Evolutionary conservation across 2,797 vertebrate genomes (phyloP).

Genomic region (Anniella stebbinsi): DNA sequence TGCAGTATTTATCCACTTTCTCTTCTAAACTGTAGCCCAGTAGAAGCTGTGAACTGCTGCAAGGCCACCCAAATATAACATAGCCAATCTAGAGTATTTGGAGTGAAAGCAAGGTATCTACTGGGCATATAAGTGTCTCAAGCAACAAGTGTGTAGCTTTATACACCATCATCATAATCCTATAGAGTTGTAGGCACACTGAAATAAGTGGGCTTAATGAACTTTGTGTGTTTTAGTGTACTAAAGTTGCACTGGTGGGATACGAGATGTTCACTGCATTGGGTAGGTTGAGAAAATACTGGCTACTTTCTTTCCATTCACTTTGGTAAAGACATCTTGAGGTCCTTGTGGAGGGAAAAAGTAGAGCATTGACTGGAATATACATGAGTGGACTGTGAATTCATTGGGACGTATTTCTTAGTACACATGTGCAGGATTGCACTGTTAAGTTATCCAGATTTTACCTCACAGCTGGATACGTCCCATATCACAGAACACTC

Average conservation of each 20-base stretch:
- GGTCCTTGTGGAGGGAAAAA: not conserved
- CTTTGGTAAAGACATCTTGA: not conserved
- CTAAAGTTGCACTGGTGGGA: not conserved
- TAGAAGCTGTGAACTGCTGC: not conserved
- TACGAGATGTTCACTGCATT: not conserved
- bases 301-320: not conserved
- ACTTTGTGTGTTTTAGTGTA: no score
- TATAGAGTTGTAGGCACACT: not conserved
- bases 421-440: not conserved
- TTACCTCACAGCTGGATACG: not conserved
- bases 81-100: not conserved
- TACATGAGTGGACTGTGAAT: not conserved
- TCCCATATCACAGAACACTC: not conserved
- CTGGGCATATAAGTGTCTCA: not conserved
- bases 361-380: not conserved
- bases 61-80: not conserved
- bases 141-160: not conserved
- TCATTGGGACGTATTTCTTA: not conserved
- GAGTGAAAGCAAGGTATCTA: fast-evolving
- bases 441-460: not conserved
- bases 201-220: not conserved
- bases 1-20: not conserved
- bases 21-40: not conserved
- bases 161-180: not conserved
- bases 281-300: not conserved